Evolutionary conservation across 2,797 vertebrate species (phyloP), one percentile per base, ranked within the genome.

Genomic region (Urocyon cinereoargenteus): DNA sequence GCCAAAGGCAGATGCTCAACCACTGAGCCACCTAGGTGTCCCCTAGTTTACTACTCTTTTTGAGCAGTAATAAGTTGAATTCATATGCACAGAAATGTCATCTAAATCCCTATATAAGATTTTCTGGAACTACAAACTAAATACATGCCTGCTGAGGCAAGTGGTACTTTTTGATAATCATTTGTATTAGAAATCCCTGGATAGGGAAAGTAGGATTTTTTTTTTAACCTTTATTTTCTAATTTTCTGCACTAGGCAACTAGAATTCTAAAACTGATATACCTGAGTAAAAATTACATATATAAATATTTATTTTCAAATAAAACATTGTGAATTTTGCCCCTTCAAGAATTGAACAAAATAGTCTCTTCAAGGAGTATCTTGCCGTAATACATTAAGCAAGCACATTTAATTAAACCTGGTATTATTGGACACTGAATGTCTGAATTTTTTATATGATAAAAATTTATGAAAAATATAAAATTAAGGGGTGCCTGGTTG

Each of bases 391-490:
- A 68, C 82, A 93, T 86, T 73, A 77, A 97, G 97, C 82, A 96
- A 96, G 61, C 28, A 92, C 70, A 89, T 98, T 28, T 97, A 96
- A 96, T 96, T 96, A 59, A 97, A 92, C 40, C 49, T 83, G 28
- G 16, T 89, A 83, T 70, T 97, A 96, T 57, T 96, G 77, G 61
- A 98, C 98, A 96, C 92, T 96, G 94, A 96, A 93, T 98, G 90
- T 96, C 91, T 92, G 61, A 53, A 90, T 96, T 97, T 98, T 97
- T 97, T 95, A 53, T 57, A 57, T 98, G 97, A 49, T 91, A 86
- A 97, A 96, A 97, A 97, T 96, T 49, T 90, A 96, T 86, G 79
- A 93, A 96, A 97, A 97, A 96, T 96, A 93, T 89, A 86, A 96
- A 97, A 87, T 95, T 51, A 77, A 19, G 73, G 26, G 73, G 7